Conservation (phyloP, 2,113 vertebrate genomes). For the Melanostigma gelatinosum region DNA sequence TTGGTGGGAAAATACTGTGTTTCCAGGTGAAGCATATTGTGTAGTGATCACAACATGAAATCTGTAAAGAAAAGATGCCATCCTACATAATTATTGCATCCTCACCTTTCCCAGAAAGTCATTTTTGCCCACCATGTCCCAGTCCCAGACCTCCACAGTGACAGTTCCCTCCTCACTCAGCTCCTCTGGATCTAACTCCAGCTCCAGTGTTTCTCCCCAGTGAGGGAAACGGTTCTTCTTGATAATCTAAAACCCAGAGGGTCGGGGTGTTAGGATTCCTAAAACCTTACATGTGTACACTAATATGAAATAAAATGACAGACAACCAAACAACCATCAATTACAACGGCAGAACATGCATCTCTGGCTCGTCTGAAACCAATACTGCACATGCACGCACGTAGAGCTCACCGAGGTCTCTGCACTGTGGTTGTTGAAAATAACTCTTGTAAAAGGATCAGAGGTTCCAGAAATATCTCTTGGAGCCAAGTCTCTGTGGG, state of each 20-base stretch:
- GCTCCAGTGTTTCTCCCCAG: slow-evolving; percentile 90
- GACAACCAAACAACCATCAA: slow-evolving; percentile 6
- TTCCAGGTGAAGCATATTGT: neutral
- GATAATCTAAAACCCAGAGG: slow-evolving; percentile 83
- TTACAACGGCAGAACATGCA: neutral
- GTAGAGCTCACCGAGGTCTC: slow-evolving; percentile 89
- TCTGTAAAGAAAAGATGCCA: neutral
- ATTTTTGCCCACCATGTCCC: slow-evolving; percentile 96
- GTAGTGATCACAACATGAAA: neutral
- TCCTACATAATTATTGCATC: neutral
- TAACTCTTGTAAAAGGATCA: slow-evolving; percentile 89
- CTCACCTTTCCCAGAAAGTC: slow-evolving; percentile 91
- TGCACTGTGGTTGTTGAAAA: slow-evolving; percentile 86
- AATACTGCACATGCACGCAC: slow-evolving; percentile 1
- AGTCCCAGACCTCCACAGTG: slow-evolving; percentile 92
- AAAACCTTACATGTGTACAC: neutral
- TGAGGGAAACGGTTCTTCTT: slow-evolving; percentile 92
- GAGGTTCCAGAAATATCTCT: slow-evolving; percentile 90
- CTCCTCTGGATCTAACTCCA: slow-evolving; percentile 78
- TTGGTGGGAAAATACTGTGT: neutral
- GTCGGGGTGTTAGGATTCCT: neutral
- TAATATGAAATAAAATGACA: neutral
- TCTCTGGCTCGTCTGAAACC: neutral
- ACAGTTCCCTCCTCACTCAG: slow-evolving; percentile 69
- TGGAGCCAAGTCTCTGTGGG: slow-evolving; percentile 88